Evolutionary conservation across 2,888 invertebrate species (phyloP), one percentile per base, ranked within the genome.

Genomic region (Mechanitis messenoides): DNA sequence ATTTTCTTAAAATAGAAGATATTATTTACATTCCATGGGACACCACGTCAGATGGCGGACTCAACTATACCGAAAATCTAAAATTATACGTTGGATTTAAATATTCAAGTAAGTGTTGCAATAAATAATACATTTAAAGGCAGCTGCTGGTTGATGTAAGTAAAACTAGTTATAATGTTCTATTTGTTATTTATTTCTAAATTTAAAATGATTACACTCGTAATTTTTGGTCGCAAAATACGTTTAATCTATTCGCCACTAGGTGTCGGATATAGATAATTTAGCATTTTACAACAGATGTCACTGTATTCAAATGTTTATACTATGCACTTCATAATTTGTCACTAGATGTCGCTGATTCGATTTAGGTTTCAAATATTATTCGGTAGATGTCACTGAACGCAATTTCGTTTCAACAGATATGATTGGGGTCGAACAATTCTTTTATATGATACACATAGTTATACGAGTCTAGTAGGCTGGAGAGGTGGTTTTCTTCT

Each of bases 371-470:
- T 50, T 31, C 50, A 3, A 50, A 28, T 50, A 31, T 5, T 31
- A 31, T 31, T 6, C 31, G 31, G 31, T 61, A 84, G 84, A 81
- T 81, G 78, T 71, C 77, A 70, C 68, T 74, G 68, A 66, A 33
- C 55, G 56, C 56, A 60, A 54, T 33, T 47, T 60, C 70, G 50
- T 65, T 63, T 71, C 73, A 75, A 71, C 84, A 96, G 96, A 75
- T 93, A 93, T 79, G 85, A 91, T 46, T 97, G 96, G 96, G 87
- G 85, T 6, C 94, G 93, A 70, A 88, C 94, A 1, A 92, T 94
- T 53, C 85, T 96, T 62, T 85, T 97, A 68, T 97, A 96, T 81
- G 94, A 96, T 71, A 93, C 93, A 11, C 90, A 93, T 64, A 95
- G 94, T 0, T 94, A 93, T 72, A 83, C 87, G 53, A 91, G 92